Base-by-base conservation (phyloP, 1,140 invertebrate species). In the Eufriesea mexicana region DNA sequence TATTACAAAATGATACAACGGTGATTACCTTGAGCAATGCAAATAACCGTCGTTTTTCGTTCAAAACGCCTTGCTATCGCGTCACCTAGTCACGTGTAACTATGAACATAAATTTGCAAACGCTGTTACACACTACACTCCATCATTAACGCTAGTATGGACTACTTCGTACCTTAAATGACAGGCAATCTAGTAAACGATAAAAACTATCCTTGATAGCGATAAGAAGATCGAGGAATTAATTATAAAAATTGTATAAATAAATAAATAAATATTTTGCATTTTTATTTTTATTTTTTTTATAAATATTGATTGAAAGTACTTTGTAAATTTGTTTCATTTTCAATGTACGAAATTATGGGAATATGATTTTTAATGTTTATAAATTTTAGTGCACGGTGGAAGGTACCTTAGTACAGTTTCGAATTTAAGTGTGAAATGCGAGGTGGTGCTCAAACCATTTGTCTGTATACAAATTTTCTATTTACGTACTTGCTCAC, bases 21-120 rank as follows among this genome's bases (percentile, higher is more conserved):
- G 67, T 78, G 64, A 75, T 90, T 89, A 90, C 85, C 85, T 89
- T 89, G 84, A 82, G 49, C 78, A 85, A 89, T 90, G 86, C 83
- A 89, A 90, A 90, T 89, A 89, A 67, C 57, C 85, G 47, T 62
- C 35, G 79, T 66, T 85, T 72, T 74, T 72, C 25, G 83, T 54
- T 18, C 62, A 49, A 54, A 80, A 80, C n/a, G 54, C 16, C 35
- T 28, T 25, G 70, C 28, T 23, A 55, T n/a, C 18, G 16, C 64
- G 25, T 16, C 18, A 6, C 16, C 25, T 23, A 54, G 35, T 71
- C 68, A 7, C 7, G 8, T n/a, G 2, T 14, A 72, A 55, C 10
- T 20, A 23, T 8, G 16, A 7, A 42, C 2, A 25, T 16, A 28
- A 35, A 68, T 71, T 12, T 45, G 45, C 1, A 42, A 66, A 14